phyloP scores from a whole-genome alignment of 2,113 vertebrate species.

The Lutjanus erythropterus region DNA sequence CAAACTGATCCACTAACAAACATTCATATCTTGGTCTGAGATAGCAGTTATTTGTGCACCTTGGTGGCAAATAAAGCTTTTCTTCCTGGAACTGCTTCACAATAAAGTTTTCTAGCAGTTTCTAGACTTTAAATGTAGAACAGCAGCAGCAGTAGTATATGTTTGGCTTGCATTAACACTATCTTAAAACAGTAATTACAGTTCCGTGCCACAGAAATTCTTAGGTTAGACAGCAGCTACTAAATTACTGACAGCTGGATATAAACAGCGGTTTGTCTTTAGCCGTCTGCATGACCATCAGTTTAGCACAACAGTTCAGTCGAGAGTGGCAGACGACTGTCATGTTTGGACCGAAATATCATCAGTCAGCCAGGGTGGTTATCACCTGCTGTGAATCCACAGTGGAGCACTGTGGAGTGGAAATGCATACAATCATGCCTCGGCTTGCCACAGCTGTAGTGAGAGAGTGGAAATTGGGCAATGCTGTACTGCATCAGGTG shows the following conservation, averaged over 20 bases:
- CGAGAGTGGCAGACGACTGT: neutral
- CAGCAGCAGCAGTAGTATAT: constrained; percentile 29
- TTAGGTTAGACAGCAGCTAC: constrained; percentile 7
- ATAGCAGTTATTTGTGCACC: neutral
- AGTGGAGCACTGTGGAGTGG: neutral
- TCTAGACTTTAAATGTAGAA: constrained; percentile 20
- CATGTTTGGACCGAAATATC: constrained; percentile 6
- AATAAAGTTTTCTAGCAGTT: neutral
- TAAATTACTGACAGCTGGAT: constrained; percentile 4
- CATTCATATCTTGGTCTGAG: neutral
- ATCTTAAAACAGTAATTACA: constrained; percentile 25
- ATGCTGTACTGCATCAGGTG: neutral
- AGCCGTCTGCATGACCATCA: neutral
- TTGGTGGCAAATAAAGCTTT: neutral
- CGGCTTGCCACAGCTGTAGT: constrained; percentile 17
- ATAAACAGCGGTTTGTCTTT: neutral
- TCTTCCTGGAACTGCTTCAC: constrained; percentile 5
- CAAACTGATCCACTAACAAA: neutral
- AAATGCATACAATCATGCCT: constrained; percentile 18
- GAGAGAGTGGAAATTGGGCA: constrained; percentile 6
- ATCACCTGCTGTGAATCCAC: constrained; percentile 9
- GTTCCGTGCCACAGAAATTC: neutral
- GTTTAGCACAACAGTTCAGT: neutral
- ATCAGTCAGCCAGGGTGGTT: neutral
- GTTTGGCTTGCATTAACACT: constrained; percentile 19